A percentile compares a stretch with the other conserved stretches of the same genome.
These are phyloP conservation scores for Crocodylus rhombifer DNA, from an alignment of 2,797 vertebrate genomes.

Conservation along the genomic window DNA sequence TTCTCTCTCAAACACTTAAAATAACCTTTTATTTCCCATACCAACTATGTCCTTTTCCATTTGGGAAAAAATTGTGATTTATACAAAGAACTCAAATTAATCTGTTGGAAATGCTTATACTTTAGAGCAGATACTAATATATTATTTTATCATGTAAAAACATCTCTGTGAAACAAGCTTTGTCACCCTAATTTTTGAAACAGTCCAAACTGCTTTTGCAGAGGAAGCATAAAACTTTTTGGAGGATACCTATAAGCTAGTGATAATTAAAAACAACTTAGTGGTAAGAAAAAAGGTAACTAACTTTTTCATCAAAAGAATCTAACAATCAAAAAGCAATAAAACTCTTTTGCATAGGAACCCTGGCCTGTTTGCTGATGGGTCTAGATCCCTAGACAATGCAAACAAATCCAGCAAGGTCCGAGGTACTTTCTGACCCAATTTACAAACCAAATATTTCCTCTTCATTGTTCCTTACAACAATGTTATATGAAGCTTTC, in stretches of 20 bases:
- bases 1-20: slow-evolving; percentile 7
- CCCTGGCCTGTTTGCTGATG: background rate
- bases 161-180: background rate
- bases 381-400: background rate
- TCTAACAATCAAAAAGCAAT: background rate
- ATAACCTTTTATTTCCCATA: background rate
- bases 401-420: background rate
- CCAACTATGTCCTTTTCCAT: background rate
- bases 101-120: background rate
- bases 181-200: background rate
- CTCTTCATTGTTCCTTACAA: background rate
- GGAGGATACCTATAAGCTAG: background rate
- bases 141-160: background rate
- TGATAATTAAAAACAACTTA: background rate
- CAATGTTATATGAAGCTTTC: background rate
- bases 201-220: background rate
- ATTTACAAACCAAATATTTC: background rate
- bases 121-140: background rate
- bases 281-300: background rate
- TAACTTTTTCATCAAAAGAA: background rate
- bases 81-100: background rate
- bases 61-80: background rate
- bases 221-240: background rate
- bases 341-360: background rate
- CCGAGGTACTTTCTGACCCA: background rate